Evolutionary conservation across 2,888 invertebrate species (phyloP), one percentile per base, ranked within the genome.

Genomic region (Pasiphila rectangulata): DNA sequence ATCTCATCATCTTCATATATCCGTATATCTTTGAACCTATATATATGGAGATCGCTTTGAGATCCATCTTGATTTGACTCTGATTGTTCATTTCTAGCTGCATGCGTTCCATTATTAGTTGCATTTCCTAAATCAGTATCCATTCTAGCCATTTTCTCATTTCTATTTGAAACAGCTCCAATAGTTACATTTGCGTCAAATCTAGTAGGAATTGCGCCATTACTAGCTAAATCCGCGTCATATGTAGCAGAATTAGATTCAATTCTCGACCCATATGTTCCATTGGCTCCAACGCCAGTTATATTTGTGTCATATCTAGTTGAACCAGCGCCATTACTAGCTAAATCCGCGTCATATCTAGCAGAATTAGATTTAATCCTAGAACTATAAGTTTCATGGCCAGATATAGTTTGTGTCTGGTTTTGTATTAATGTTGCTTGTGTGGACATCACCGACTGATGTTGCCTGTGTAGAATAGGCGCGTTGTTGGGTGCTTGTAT

Each of bases 1-100:
- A 21, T 4, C 1, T 57, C 54, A 4, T 49, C 50, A 7, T 46
- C 49, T 9, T 50, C 50, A 20, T 50, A 50, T 17, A 50, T 38
- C n/a, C 39, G 50, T 3, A 47, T 43, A 37, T 48, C 34, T 2
- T 25, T 25, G 13, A 37, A 47, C 2, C 24, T 24, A 16, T 23
- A 44, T 0, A 36, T 47, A 15, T 50, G 49, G 10, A 45, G 16
- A 13, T 43, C 46, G 19, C n/a, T 24, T 13, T 19, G 10, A 9
- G 4, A n/a, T 30, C 4, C 13, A 12, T 16, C 30, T 2, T 30
- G 4, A 13, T 15, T 29, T 6, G 4, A n/a, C 30, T n/a, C 30
- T 16, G 15, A 15, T 30, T 7, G n/a, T 13, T 30, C 29, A 17
- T 9, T 30, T 16, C 16, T 29, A 3, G 16, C n/a, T 3, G 16